Evolutionary conservation across 2,797 vertebrate genomes (phyloP), one percentile per base, ranked within the genome.

Genomic region (Coregonus suidteri): DNA sequence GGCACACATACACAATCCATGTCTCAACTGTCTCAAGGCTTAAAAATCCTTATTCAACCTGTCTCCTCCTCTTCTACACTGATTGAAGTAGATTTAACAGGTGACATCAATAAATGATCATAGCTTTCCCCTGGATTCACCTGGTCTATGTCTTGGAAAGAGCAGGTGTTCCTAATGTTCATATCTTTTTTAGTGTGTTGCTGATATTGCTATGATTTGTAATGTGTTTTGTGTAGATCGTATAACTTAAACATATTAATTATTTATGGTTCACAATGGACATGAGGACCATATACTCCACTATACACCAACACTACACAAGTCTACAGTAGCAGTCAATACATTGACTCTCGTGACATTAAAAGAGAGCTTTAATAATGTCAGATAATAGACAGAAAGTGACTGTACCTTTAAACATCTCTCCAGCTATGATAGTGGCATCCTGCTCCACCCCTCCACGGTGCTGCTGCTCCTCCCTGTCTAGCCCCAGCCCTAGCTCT

Each of bases 401-500:
- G 13, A 18, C 9, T 13, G 77, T 85, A 88, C 88, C 88, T 87
- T 86, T 87, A n/a, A 66, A 31, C 6, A 76, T 37, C 37, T 87
- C 84, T 16, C 69, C 76, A 31, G 75, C 6, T 7, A n/a, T 67
- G 37, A 72, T 41, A 4, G 65, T 35, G 41, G 71, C 77, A 47
- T 90, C 88, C 76, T 83, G 86, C 31, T 91, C 83, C 0, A 68
- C n/a, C 0, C 70, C 75, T 0, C 52, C 52, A 3, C 56, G 20
- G 47, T 11, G 66, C 18, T 75, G 78, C 54, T 86, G 79, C 83
- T 95, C 93, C 52, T 92, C 86, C 53, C 73, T 87, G 80, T 94
- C 93, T 84, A 87, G 90, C 64, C 91, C 88, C 56, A 94, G 89
- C 64, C 91, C 88, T 54, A 94, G 89, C 59, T 96, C 96, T 1